Evolutionary conservation across 2,888 invertebrate genomes (phyloP).

Genomic region (Caprella mutica): DNA sequence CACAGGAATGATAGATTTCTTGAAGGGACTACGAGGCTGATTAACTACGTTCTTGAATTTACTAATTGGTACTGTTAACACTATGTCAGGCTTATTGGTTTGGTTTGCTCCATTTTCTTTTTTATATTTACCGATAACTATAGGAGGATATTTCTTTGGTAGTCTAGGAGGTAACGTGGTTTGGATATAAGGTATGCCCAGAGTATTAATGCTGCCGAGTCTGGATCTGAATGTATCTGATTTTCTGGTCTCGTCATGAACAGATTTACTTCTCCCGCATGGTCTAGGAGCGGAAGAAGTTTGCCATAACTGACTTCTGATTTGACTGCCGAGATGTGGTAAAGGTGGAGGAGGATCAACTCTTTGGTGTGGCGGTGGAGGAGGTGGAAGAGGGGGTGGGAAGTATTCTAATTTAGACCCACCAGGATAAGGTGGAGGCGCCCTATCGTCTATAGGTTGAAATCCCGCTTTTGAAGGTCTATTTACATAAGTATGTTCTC

Average conservation of each 20-base stretch:
- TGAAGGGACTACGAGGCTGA: neutral
- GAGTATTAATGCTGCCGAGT: constrained; percentile 8
- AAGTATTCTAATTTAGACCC: neutral
- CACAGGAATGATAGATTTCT: constrained; percentile 11
- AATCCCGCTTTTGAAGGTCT: neutral
- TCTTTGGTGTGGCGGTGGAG: no score
- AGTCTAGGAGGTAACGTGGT: constrained; percentile 8
- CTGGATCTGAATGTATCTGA: constrained; percentile 1
- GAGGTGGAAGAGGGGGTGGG: constrained; percentile 1
- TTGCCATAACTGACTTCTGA: constrained; percentile 3
- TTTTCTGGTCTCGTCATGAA: constrained; percentile 2
- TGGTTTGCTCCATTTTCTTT: neutral
- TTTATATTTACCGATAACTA: neutral
- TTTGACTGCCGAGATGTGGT: neutral
- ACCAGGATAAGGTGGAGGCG: constrained; percentile 10
- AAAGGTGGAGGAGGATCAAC: constrained; percentile 1
- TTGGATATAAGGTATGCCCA: constrained; percentile 13
- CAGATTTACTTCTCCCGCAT: neutral
- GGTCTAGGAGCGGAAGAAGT: neutral
- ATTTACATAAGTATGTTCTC: constrained; percentile 6
- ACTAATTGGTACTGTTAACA: neutral
- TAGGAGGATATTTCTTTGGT: constrained; percentile 3
- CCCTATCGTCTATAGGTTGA: neutral
- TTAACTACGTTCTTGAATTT: neutral
- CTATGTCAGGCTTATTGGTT: neutral